Percentiles rank a stretch among this genome's conserved stretches.
phyloP scores from a whole-genome alignment of 2,113 vertebrate genomes.

The Peromyscus leucopus region DNA sequence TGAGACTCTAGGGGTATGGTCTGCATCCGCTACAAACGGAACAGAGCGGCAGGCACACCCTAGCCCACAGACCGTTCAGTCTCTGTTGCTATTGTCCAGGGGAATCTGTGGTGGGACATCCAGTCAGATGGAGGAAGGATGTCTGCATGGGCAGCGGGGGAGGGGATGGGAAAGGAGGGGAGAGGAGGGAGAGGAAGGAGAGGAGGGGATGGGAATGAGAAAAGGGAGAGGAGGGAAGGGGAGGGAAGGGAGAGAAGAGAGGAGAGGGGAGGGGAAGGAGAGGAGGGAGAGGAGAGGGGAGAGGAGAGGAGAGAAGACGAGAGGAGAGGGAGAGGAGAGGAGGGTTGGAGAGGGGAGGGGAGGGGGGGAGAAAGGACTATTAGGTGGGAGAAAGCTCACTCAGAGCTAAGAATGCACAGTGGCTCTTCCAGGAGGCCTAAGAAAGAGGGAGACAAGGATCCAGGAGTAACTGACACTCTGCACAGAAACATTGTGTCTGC shows the following conservation, averaged over 20 bases:
- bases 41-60: background rate
- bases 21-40: background rate
- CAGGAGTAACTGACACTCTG: background rate
- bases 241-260: too few species aligned
- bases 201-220: too few species aligned
- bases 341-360: background rate
- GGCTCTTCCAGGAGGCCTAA: background rate
- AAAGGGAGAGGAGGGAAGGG: background rate
- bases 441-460: background rate
- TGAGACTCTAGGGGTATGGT: background rate
- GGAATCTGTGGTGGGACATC: background rate
- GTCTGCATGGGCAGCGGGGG: background rate
- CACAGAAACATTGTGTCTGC: background rate
- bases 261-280: fast-evolving
- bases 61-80: background rate
- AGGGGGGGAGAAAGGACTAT: too few species aligned
- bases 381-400: too few species aligned
- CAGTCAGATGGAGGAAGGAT: background rate
- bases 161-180: background rate
- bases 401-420: background rate
- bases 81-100: background rate
- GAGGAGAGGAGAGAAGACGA: background rate
- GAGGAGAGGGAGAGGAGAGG: background rate
- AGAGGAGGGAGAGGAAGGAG: too few species aligned
- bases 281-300: background rate